These are phyloP conservation scores for Conus canariensis DNA, from an alignment of 2,888 invertebrate species.

Conservation along the genomic window DNA sequence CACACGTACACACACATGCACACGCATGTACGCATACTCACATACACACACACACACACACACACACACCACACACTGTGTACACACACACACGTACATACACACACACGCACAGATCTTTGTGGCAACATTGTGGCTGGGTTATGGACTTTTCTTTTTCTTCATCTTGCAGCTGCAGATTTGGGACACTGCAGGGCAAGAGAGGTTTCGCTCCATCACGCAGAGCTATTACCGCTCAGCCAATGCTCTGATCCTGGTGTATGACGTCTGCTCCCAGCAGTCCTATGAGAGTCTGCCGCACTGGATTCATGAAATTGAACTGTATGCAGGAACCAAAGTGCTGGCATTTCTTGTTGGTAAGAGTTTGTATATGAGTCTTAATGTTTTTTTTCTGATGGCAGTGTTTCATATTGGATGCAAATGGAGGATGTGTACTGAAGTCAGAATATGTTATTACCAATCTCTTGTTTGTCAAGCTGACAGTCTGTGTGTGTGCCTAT, in stretches of 20 bases:
- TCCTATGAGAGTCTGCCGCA: conserved; percentile 98
- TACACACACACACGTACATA: too few species aligned
- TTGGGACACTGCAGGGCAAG: conserved; percentile 99
- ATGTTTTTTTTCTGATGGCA: neutral
- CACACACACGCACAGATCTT: too few species aligned
- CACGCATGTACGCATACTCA: too few species aligned
- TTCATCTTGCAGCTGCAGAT: conserved; percentile 89
- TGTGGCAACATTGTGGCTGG: too few species aligned
- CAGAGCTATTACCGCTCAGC: conserved; percentile 98
- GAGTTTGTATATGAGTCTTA: conserved; percentile 70
- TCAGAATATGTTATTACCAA: neutral
- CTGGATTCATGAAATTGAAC: conserved; percentile 98
- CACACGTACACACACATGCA: too few species aligned
- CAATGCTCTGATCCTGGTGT: conserved; percentile 96
- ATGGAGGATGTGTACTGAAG: neutral
- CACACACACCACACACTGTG: too few species aligned
- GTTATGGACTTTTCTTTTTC: too few species aligned
- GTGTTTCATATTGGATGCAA: neutral
- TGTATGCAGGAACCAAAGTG: conserved; percentile 97
- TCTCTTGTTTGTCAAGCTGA: too few species aligned
- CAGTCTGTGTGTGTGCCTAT: too few species aligned
- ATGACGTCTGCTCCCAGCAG: conserved; percentile 98
- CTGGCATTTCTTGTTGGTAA: conserved; percentile 94
- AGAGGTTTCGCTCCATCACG: conserved; percentile 95
- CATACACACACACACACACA: too few species aligned